Conservation (phyloP, 2,888 invertebrate species). For the Hyalella azteca region DNA sequence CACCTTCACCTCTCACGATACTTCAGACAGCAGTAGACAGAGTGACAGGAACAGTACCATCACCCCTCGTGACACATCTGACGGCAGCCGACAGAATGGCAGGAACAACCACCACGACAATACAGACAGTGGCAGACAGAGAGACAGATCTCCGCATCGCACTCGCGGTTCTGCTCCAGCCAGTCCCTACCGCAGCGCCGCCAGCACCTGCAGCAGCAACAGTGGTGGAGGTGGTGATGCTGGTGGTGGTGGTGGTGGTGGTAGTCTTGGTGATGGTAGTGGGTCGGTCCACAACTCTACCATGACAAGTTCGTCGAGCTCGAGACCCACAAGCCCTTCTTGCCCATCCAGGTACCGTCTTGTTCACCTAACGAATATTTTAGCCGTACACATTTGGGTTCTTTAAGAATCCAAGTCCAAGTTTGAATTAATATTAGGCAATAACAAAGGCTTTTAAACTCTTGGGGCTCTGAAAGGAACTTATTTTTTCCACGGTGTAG, state of each 20-base stretch:
- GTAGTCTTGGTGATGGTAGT: too few relatives aligned
- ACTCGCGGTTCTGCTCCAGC: slow-evolving; percentile 9
- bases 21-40: neutral
- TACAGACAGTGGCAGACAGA: neutral
- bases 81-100: too few relatives aligned
- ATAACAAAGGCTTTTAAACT: too few relatives aligned
- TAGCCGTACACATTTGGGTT: too few relatives aligned
- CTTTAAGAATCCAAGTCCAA: too few relatives aligned
- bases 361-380: too few relatives aligned
- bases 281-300: slow-evolving; percentile 3
- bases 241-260: neutral
- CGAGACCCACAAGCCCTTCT: neutral
- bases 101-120: neutral
- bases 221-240: neutral
- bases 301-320: slow-evolving; percentile 25
- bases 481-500: too few relatives aligned
- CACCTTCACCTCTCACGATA: too few relatives aligned
- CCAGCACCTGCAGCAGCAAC: neutral
- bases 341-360: slow-evolving; percentile 22
- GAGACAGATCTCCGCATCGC: slow-evolving; percentile 16
- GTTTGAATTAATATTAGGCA: too few relatives aligned
- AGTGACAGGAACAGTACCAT: slow-evolving; percentile 10
- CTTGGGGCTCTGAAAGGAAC: too few relatives aligned
- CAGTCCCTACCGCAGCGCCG: slow-evolving; percentile 15
- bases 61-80: neutral